Conservation (phyloP, 2,113 vertebrate genomes). For the Poeciliopsis turrubarensis region DNA sequence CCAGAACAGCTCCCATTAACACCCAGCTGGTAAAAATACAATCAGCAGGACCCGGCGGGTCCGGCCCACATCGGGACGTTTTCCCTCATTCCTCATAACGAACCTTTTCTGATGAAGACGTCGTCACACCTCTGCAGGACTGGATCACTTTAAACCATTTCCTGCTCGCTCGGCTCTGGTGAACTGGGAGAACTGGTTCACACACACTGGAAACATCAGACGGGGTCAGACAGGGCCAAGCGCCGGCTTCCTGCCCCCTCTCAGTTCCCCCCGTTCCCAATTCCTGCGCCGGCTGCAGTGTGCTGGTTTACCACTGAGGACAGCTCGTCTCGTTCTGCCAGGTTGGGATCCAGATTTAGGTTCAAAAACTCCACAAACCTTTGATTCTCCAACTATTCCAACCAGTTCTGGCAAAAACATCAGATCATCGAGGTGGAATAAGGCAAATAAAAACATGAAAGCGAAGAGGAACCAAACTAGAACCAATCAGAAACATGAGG, state of each 20-base stretch:
- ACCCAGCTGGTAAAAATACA: not conserved
- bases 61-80: not conserved
- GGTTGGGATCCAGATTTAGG: not conserved
- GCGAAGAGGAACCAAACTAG: too few species aligned
- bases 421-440: not conserved
- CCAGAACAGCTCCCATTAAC: constrained; percentile 1
- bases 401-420: not conserved
- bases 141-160: not conserved
- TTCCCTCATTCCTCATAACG: not conserved
- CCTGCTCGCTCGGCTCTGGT: not conserved
- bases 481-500: not conserved
- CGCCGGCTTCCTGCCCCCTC: constrained; percentile 19
- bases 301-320: constrained; percentile 2
- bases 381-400: too few species aligned
- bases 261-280: not conserved
- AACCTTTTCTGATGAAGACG: not conserved
- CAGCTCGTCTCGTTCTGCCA: not conserved
- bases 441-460: too few species aligned
- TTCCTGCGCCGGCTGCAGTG: not conserved
- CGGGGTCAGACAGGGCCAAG: constrained; percentile 19
- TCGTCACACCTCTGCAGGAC: not conserved
- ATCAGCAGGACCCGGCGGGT: not conserved
- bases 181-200: constrained; percentile 19
- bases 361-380: not conserved
- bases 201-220: constrained; percentile 16